Evolutionary conservation across 2,113 vertebrate genomes (phyloP).

Genomic region (Serilophus lunatus): DNA sequence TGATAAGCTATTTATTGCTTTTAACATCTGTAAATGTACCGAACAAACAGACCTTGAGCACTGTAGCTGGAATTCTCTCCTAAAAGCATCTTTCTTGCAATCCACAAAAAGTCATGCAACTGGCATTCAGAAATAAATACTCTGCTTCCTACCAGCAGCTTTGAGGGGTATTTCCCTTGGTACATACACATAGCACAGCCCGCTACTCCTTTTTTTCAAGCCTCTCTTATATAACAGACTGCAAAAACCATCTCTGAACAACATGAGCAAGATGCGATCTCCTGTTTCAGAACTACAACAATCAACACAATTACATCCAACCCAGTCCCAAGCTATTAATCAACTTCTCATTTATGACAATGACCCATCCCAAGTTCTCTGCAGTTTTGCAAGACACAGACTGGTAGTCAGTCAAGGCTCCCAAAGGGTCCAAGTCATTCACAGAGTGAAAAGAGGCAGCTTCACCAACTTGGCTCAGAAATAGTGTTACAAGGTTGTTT

Average conservation of each 20-base stretch:
- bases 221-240: conserved; percentile 58
- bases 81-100: conserved; percentile 3
- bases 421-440: not conserved
- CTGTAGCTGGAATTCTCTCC: not conserved
- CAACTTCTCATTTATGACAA: conserved; percentile 4
- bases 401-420: not conserved
- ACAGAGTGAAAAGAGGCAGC: not conserved
- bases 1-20: not conserved
- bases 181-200: not conserved
- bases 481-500: not conserved
- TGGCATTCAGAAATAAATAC: not conserved
- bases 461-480: not conserved
- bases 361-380: not conserved
- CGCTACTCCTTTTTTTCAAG: not conserved
- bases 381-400: not conserved
- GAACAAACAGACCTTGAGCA: not conserved
- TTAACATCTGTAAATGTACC: not conserved
- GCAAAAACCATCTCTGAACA: conserved; percentile 46
- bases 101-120: not conserved
- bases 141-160: not conserved
- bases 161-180: not conserved
- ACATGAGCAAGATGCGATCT: conserved; percentile 8
- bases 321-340: not conserved
- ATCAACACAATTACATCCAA: not conserved
- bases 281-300: not conserved